These are phyloP conservation scores for Nemoura dubitans DNA, from an alignment of 2,888 invertebrate species.

Conservation along the genomic window DNA sequence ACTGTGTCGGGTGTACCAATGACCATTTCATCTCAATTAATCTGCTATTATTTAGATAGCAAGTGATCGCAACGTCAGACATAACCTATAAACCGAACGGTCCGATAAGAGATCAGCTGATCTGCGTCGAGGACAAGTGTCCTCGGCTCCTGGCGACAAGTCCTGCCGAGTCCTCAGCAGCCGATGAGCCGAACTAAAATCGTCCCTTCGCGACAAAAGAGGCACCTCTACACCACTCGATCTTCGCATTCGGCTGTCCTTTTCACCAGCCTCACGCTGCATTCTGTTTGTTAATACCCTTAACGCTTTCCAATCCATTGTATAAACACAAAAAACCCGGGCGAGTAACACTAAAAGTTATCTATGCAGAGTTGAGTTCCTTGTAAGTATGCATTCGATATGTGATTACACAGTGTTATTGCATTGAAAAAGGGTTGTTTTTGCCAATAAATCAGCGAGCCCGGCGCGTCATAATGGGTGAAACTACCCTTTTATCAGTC, in stretches of 20 bases:
- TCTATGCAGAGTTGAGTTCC: slow-evolving; percentile 17
- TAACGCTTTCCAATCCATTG: slow-evolving; percentile 45
- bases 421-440: slow-evolving; percentile 46
- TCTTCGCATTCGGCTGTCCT: too few species aligned
- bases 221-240: slow-evolving; percentile 8
- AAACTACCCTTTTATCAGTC: slow-evolving; percentile 21
- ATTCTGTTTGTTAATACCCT: slow-evolving; percentile 18
- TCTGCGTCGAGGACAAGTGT: not conserved
- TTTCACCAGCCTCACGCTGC: not conserved
- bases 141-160: too few species aligned
- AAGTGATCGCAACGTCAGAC: too few species aligned
- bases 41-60: too few species aligned
- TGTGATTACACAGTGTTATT: slow-evolving; percentile 44
- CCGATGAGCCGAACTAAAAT: not conserved
- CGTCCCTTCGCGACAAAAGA: not conserved
- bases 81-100: too few species aligned
- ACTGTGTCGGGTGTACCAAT: too few species aligned
- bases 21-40: too few species aligned
- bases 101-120: too few species aligned
- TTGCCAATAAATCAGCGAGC: slow-evolving; percentile 42
- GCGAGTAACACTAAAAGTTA: slow-evolving; percentile 2
- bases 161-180: not conserved
- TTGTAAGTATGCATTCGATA: slow-evolving; percentile 20
- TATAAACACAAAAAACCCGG: slow-evolving; percentile 42
- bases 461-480: not conserved